Evolutionary conservation across 2,797 vertebrate genomes (phyloP), one percentile per base, ranked within the genome.

Genomic region (Discoglossus pictus): DNA sequence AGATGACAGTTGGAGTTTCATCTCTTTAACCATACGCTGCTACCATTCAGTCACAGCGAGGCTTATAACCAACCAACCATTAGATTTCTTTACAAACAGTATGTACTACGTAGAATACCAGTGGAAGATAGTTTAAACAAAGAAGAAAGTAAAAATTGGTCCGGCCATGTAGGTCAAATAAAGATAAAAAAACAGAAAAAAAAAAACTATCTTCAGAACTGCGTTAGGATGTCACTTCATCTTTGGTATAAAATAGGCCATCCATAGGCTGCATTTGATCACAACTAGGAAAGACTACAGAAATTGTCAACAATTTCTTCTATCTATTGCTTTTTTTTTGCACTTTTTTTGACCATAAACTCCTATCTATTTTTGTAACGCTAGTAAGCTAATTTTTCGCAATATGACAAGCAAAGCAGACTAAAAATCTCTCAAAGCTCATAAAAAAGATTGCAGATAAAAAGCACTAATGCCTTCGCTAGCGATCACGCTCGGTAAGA

Each of bases 201-300:
- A 81, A 80, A 79, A 86, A 85, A 86, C 73, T 87, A 88, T 91
- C 87, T 89, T 90, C 91, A 89, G 89, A 84, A 90, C 92, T 90
- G 91, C 80, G 89, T 92, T 90, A 93, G 92, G 93, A 90, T 90
- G 88, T 93, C 89, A 93, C 92, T 94, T 96, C 91, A 93, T 98
- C 96, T 98, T 98, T 98, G 95, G 96, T 98, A 97, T 97, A 96
- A 97, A 98, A 96, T 94, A 93, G 93, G 94, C 94, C 93, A 87
- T 93, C 93, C 90, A 86, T 87, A 90, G 93, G 94, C 93, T 95
- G 93, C 93, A 93, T 95, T 93, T 93, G 90, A 93, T 93, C 92
- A 96, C 93, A 89, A 95, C 94, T 95, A 94, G 88, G 92, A 95
- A 97, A 95, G 88, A 96, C 94, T 94, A 96, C 93, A 95, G 94